Conservation (phyloP, 2,888 invertebrate genomes). For the Scotopteryx bipunctaria region DNA sequence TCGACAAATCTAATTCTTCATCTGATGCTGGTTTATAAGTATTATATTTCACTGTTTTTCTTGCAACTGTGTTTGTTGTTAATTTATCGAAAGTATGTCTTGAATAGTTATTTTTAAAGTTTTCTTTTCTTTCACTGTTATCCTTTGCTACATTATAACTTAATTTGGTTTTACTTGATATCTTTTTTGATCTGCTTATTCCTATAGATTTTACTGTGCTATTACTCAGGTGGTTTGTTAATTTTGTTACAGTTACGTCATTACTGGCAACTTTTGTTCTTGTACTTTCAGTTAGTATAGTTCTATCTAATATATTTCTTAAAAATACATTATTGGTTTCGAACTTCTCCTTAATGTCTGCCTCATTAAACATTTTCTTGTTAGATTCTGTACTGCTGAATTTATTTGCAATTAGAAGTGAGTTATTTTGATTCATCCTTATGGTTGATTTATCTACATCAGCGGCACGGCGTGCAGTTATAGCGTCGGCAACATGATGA, state of each 20-base stretch:
- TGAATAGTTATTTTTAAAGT: neutral
- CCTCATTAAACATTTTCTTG: neutral
- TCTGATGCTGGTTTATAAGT: conserved; percentile 54
- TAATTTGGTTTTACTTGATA: no score
- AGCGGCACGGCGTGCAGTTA: neutral
- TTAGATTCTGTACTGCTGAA: neutral
- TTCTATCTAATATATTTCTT: no score
- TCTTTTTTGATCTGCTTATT: no score
- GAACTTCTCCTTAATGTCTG: no score
- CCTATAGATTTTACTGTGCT: no score
- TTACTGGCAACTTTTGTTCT: no score
- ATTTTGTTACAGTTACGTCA: no score
- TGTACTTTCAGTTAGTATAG: no score
- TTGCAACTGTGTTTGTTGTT: neutral
- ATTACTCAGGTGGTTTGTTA: no score
- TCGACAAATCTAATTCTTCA: conserved; percentile 44
- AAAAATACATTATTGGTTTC: no score
- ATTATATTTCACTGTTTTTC: conserved; percentile 52
- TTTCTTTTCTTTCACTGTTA: neutral
- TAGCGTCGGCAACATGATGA: neutral
- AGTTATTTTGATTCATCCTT: neutral
- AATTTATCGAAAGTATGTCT: neutral
- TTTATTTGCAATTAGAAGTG: neutral
- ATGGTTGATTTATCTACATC: conserved; percentile 1
- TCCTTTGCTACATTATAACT: no score